phyloP scores from a whole-genome alignment of 2,888 invertebrate species.

The Chirona hameri region DNA sequence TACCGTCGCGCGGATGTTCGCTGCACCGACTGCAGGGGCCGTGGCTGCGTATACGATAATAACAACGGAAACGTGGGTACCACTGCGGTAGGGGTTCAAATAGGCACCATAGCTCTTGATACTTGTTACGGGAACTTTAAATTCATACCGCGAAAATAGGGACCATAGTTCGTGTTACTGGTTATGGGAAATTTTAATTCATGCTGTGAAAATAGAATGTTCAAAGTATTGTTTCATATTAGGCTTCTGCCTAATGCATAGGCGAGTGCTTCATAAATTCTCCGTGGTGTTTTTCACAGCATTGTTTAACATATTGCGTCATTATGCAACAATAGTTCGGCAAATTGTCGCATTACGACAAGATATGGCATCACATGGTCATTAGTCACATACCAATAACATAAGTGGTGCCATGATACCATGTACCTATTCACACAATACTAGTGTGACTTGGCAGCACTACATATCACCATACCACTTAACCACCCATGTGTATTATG shows the following conservation, averaged over 20 bases:
- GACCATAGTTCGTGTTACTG: neutral
- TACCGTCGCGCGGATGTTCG: neutral
- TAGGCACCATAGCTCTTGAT: neutral
- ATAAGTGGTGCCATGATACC: neutral
- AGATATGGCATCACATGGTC: neutral
- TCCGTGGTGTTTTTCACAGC: too few species aligned
- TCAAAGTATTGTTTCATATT: too few species aligned
- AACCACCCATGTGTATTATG: neutral
- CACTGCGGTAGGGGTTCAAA: neutral
- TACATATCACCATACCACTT: too few species aligned
- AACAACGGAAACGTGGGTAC: neutral
- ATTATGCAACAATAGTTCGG: too few species aligned
- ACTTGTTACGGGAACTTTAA: neutral
- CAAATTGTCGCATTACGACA: too few species aligned
- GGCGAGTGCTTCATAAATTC: too few species aligned
- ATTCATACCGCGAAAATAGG: neutral
- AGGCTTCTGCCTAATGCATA: too few species aligned
- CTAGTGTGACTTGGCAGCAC: too few species aligned
- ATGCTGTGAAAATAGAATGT: too few species aligned
- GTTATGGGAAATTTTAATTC: too few species aligned
- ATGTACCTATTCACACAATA: too few species aligned
- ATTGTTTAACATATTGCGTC: too few species aligned
- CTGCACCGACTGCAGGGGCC: neutral
- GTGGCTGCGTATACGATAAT: neutral
- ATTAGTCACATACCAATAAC: neutral